phyloP scores from a whole-genome alignment of 2,797 vertebrate genomes.

The Xenops minutus region DNA sequence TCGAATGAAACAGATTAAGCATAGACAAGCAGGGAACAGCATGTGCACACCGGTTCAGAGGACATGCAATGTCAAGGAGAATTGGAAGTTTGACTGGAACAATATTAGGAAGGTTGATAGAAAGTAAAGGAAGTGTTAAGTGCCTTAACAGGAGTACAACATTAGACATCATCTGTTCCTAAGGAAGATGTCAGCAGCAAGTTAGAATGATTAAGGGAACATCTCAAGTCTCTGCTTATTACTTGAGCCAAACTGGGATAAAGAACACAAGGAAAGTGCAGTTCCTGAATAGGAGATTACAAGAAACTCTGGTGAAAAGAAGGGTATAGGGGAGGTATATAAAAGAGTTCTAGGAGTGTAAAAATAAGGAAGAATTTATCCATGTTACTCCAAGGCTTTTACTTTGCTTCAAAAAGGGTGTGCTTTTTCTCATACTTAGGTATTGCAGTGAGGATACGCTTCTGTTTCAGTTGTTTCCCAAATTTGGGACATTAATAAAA shows the following conservation, averaged over 20 bases:
- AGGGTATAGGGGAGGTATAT: fast-evolving
- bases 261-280: not conserved
- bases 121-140: not conserved
- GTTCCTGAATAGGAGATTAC: not conserved
- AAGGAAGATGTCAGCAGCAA: not conserved
- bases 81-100: not conserved
- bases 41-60: not conserved
- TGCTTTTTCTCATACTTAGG: not conserved
- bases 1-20: not conserved
- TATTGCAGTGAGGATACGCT: not conserved
- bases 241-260: not conserved
- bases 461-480: not conserved
- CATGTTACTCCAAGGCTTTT: not conserved
- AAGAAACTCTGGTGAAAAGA: not conserved
- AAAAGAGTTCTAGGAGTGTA: not conserved
- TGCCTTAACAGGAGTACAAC: not conserved
- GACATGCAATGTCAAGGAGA: not conserved
- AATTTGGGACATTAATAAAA: not conserved
- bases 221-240: not conserved
- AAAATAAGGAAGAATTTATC: not conserved
- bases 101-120: not conserved
- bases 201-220: not conserved
- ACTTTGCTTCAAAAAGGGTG: not conserved
- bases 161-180: not conserved
- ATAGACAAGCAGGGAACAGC: not conserved